Evolutionary conservation across 2,797 vertebrate species (phyloP).

Genomic region (Masticophis lateralis): DNA sequence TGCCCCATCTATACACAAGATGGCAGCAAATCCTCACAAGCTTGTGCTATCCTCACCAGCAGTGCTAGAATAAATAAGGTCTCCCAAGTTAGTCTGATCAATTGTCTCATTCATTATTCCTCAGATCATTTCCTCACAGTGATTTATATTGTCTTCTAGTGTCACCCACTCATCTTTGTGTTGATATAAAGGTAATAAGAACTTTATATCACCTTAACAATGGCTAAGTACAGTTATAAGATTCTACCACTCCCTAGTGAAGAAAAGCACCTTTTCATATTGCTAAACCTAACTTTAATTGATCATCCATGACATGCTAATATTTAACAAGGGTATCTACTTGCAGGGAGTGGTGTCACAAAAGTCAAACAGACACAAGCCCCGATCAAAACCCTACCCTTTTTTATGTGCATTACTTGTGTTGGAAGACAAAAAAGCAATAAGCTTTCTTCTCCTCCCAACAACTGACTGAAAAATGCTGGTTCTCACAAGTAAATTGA

Average conservation of each 20-base stretch:
- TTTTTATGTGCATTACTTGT: background rate
- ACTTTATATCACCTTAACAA: background rate
- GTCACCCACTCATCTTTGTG: background rate
- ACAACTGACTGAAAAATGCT: background rate
- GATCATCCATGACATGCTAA: background rate
- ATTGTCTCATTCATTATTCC: background rate
- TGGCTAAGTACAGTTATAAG: background rate
- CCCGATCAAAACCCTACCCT: background rate
- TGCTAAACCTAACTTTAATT: background rate
- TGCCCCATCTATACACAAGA: slow-evolving; percentile 37
- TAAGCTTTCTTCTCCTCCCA: background rate
- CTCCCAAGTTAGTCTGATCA: background rate
- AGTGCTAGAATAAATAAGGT: background rate
- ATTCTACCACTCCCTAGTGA: background rate
- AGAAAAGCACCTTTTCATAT: background rate
- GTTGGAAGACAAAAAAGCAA: background rate
- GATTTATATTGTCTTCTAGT: background rate
- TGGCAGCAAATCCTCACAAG: slow-evolving; percentile 53
- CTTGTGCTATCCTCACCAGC: too few species aligned
- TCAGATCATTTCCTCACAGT: background rate
- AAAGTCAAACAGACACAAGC: background rate
- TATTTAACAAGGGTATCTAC: background rate
- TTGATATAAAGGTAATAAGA: background rate
- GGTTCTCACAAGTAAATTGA: background rate
- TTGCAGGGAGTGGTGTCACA: background rate